Percentiles rank a stretch among this genome's conserved stretches.
phyloP scores from a whole-genome alignment of 1,140 invertebrate species.

The Aphis gossypii region DNA sequence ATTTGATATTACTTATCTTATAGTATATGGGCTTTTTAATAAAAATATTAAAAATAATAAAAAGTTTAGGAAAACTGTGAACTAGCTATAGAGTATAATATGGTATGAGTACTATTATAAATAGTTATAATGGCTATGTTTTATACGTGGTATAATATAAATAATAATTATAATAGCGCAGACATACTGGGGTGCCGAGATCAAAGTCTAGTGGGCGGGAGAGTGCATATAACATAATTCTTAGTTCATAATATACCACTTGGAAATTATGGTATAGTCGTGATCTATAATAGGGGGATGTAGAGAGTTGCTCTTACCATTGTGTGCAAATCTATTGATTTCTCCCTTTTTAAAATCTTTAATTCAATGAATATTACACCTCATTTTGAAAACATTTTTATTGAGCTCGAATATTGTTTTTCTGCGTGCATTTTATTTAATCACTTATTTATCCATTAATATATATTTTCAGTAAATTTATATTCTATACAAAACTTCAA shows the following conservation, averaged over 20 bases:
- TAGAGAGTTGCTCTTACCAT: no score
- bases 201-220: no score
- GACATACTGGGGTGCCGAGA: no score
- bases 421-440: background rate
- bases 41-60: background rate
- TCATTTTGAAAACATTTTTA: background rate
- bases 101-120: no score
- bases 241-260: no score
- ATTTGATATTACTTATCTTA: background rate
- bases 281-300: no score
- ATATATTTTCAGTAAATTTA: constrained; percentile 1
- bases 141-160: background rate
- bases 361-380: background rate
- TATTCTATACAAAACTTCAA: background rate
- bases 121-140: no score
- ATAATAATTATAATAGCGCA: background rate
- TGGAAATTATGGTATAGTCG: no score
- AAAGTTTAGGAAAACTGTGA: no score
- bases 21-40: background rate
- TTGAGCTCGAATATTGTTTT: background rate
- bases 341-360: background rate
- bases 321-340: no score
- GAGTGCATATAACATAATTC: no score
- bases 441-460: background rate
- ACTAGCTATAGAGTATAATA: no score